A percentile compares a stretch with the other conserved stretches of the same genome.
phyloP scores from a whole-genome alignment of 2,797 vertebrate species.

The Distichodus sexfasciatus region DNA sequence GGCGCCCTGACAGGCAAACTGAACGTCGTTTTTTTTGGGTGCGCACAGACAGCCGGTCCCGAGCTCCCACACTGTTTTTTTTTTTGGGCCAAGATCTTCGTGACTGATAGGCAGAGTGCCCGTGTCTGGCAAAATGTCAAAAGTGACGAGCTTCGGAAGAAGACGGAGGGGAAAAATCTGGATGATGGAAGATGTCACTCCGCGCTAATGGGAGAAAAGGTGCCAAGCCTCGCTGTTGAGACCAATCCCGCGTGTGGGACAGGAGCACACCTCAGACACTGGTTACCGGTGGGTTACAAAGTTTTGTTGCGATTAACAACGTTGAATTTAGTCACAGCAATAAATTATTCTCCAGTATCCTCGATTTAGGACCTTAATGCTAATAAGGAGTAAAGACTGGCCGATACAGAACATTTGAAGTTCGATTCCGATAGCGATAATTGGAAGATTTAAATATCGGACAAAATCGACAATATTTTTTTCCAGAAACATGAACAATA shows the following conservation, averaged over 20 bases:
- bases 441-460: too few relatives aligned
- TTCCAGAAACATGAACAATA: background rate
- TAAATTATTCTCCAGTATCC: too few relatives aligned
- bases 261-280: constrained; percentile 18
- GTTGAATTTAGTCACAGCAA: too few relatives aligned
- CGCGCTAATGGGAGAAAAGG: constrained; percentile 43
- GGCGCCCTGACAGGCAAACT: constrained; percentile 41
- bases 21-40: constrained; percentile 39
- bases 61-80: constrained; percentile 35
- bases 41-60: constrained; percentile 43
- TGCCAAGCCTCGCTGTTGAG: constrained; percentile 35
- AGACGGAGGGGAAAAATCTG: constrained; percentile 23
- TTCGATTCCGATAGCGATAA: too few relatives aligned
- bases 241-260: constrained; percentile 29
- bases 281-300: constrained; percentile 41
- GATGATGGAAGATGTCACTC: constrained; percentile 43
- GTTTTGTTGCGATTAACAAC: constrained; percentile 18
- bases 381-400: too few relatives aligned
- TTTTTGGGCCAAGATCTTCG: constrained; percentile 26
- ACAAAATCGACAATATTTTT: too few relatives aligned
- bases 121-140: constrained; percentile 52
- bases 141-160: constrained; percentile 37
- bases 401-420: too few relatives aligned
- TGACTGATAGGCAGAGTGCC: constrained; percentile 48
- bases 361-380: too few relatives aligned